These are phyloP conservation scores for Aradus depressus DNA, from an alignment of 2,888 invertebrate species.

Conservation along the genomic window DNA sequence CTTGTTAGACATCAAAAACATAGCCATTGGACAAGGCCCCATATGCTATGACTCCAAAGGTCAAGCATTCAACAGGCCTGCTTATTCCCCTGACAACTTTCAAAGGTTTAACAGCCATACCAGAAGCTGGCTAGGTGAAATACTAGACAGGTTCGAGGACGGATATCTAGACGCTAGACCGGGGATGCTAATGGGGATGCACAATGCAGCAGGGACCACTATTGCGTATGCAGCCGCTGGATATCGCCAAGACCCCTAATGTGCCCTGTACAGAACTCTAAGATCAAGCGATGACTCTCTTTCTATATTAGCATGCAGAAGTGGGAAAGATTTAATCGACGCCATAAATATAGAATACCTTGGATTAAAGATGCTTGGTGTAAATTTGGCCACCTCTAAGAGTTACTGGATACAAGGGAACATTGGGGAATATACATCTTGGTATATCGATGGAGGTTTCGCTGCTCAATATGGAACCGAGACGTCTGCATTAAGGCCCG, in stretches of 20 bases:
- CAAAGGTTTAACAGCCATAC: not conserved
- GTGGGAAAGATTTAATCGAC: not conserved
- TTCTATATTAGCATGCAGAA: not conserved
- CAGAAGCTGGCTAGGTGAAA: not conserved
- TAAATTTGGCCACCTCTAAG: not conserved
- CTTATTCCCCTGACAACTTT: not conserved
- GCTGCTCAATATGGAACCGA: conserved; percentile 21
- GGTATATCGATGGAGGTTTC: conserved; percentile 17
- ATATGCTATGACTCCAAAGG: not conserved
- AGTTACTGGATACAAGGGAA: conserved; percentile 1
- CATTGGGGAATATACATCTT: conserved; percentile 21
- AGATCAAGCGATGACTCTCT: not conserved
- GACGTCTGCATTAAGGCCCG: conserved; percentile 18
- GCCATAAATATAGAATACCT: not conserved
- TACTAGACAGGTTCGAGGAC: not conserved
- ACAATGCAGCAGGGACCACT: conserved; percentile 30
- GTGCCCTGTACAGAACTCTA: not conserved
- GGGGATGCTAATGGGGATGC: conserved; percentile 32
- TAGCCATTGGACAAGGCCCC: not conserved
- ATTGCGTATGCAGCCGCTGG: conserved; percentile 23
- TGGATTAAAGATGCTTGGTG: not conserved
- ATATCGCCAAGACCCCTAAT: not conserved
- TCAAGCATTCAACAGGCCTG: not conserved
- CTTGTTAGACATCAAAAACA: not conserved
- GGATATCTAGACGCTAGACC: not conserved